Percentiles rank a stretch among this genome's conserved stretches.
Conservation (phyloP, 2,888 invertebrate species). For the Coenonympha glycerion region DNA sequence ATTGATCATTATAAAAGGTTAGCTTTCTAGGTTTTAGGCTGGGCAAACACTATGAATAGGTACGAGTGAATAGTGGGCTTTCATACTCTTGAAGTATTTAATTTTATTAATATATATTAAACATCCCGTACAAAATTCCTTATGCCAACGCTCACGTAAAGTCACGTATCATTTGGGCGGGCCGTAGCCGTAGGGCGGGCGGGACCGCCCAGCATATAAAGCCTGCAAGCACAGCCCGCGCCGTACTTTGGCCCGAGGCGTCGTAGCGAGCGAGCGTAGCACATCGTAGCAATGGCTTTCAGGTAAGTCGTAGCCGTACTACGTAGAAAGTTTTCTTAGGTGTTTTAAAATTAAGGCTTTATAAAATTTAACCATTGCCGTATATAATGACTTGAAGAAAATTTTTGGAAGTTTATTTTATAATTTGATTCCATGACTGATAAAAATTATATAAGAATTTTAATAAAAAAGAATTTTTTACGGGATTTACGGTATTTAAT, state of each 20-base stretch:
- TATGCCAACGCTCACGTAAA: slow-evolving; percentile 25
- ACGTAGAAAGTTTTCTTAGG: slow-evolving; percentile 2
- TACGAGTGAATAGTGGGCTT: too few relatives aligned
- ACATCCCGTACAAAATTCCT: slow-evolving; percentile 2
- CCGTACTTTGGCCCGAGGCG: slow-evolving; percentile 42
- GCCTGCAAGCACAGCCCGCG: slow-evolving; percentile 31
- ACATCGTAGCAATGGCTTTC: slow-evolving; percentile 42
- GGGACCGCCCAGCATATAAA: slow-evolving; percentile 51
- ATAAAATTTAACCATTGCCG: not conserved
- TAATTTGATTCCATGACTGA: too few relatives aligned
- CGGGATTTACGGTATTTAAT: too few relatives aligned
- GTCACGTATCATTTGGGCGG: slow-evolving; percentile 39
- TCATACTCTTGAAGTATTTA: too few relatives aligned
- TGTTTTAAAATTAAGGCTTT: not conserved
- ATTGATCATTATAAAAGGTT: too few relatives aligned
- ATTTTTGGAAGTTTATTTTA: not conserved
- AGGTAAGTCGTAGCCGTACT: slow-evolving; percentile 36
- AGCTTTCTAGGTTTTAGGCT: too few relatives aligned
- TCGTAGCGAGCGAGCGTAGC: slow-evolving; percentile 28
- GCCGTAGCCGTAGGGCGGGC: slow-evolving; percentile 41
- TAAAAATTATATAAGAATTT: too few relatives aligned
- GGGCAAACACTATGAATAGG: too few relatives aligned
- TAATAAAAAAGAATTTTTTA: too few relatives aligned
- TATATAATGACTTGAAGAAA: not conserved
- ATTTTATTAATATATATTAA: not conserved